Conservation (phyloP, 2,113 vertebrate species). For the Peromyscus maniculatus region DNA sequence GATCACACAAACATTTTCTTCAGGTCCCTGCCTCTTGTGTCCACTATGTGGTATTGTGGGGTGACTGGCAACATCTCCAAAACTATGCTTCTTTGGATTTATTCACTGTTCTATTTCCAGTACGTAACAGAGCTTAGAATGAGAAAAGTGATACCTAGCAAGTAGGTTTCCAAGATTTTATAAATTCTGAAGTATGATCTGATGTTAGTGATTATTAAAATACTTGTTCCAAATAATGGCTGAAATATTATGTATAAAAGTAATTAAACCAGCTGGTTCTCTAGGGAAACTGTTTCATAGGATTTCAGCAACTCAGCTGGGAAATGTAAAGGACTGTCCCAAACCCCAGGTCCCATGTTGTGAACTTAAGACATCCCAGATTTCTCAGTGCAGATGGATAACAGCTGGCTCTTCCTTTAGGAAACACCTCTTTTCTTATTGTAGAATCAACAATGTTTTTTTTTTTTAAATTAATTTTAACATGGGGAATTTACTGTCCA, state of each 20-base stretch:
- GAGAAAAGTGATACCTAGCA: conserved; percentile 33
- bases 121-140: conserved; percentile 7
- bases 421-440: conserved; percentile 55
- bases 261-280: conserved; percentile 32
- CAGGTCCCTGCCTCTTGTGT: neutral
- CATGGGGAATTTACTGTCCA: conserved; percentile 19
- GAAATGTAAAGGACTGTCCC: neutral
- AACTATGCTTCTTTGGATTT: conserved; percentile 38
- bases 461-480: conserved; percentile 76
- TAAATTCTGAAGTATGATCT: conserved; percentile 20
- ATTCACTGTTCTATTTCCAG: conserved; percentile 48
- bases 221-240: neutral
- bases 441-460: conserved; percentile 22
- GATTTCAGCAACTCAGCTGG: neutral
- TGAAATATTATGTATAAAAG: conserved; percentile 58
- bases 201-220: conserved; percentile 59
- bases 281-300: conserved; percentile 19
- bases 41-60: neutral
- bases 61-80: conserved; percentile 20
- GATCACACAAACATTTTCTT: conserved; percentile 34
- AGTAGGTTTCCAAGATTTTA: conserved; percentile 44
- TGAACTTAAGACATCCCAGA: neutral
- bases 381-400: conserved; percentile 11
- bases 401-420: conserved; percentile 47
- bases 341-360: neutral